These are phyloP conservation scores for Jaculus jaculus DNA, from an alignment of 2,113 vertebrate genomes.

Conservation along the genomic window DNA sequence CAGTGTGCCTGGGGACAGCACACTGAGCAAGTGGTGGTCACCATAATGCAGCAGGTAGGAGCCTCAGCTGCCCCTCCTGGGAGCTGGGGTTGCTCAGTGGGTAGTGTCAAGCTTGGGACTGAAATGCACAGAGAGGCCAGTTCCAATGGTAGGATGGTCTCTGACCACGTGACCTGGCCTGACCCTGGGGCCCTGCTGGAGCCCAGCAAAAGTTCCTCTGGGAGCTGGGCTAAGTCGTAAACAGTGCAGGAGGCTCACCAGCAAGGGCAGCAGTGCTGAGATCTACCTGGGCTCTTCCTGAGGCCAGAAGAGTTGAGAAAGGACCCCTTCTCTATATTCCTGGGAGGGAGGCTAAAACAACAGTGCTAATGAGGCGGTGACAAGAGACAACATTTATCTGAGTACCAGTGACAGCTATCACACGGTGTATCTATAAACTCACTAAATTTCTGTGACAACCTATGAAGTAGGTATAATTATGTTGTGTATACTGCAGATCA, in stretches of 20 bases:
- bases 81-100: neutral
- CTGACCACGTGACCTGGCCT: no score
- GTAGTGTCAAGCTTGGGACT: no score
- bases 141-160: no score
- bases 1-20: no score
- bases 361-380: neutral
- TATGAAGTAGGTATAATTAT: neutral
- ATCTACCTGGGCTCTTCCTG: no score
- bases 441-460: neutral
- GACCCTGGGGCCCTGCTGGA: neutral
- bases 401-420: neutral
- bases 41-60: neutral
- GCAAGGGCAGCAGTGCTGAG: no score
- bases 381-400: neutral
- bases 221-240: no score
- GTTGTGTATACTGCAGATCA: neutral
- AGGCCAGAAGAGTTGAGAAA: neutral
- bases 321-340: neutral
- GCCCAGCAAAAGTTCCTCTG: neutral
- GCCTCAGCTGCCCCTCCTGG: no score
- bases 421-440: no score
- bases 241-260: no score
- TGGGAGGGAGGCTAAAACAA: neutral
- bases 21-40: neutral
- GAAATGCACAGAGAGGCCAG: no score